phyloP scores from a whole-genome alignment of 1,140 invertebrate genomes.

The Eupristina koningsbergeri region DNA sequence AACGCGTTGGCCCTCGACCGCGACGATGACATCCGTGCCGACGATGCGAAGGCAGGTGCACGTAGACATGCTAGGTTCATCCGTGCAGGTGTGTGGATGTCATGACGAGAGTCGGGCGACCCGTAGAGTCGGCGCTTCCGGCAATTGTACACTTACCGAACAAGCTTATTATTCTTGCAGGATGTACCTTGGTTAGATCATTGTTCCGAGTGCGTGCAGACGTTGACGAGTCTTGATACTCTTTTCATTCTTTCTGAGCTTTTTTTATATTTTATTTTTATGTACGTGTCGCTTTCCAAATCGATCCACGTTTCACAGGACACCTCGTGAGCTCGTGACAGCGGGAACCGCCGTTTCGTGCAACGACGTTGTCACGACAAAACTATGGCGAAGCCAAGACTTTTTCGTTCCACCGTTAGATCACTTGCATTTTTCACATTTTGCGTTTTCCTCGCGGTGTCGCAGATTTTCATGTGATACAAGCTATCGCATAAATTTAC shows the following conservation, averaged over 20 bases:
- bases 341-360: neutral
- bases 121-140: slow-evolving; percentile 39
- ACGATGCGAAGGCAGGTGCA: no score
- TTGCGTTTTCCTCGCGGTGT: neutral
- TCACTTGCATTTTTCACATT: neutral
- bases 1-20: no score
- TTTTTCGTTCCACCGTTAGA: neutral
- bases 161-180: slow-evolving; percentile 51
- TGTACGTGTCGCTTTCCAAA: neutral
- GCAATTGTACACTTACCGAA: slow-evolving; percentile 49
- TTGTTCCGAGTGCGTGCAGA: slow-evolving; percentile 29
- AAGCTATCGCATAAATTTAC: neutral
- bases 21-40: no score
- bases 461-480: neutral
- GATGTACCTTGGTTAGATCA: slow-evolving; percentile 49
- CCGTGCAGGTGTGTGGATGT: neutral
- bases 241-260: neutral
- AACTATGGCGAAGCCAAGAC: no score
- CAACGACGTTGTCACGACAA: no score
- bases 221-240: neutral
- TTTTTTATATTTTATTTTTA: neutral
- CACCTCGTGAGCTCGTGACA: neutral
- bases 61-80: neutral
- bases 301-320: neutral
- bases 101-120: neutral